Evolutionary conservation across 2,113 vertebrate genomes (phyloP).

Genomic region (Odontesthes bonariensis): DNA sequence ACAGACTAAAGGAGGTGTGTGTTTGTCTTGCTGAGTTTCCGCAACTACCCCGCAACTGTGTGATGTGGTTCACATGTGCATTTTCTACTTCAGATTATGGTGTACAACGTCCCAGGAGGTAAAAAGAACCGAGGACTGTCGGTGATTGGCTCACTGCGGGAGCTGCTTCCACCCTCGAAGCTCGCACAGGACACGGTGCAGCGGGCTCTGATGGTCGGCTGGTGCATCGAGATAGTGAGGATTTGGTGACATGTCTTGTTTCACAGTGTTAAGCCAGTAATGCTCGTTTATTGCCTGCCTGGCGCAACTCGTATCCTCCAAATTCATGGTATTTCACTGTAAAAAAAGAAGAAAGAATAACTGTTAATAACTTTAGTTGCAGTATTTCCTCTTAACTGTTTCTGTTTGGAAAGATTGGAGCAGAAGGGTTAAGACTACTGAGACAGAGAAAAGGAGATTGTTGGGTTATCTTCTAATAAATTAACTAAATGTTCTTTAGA

Average conservation of each 20-base stretch:
- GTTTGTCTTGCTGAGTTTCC: no score
- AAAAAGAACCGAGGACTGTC: constrained; percentile 92
- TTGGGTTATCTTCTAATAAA: no score
- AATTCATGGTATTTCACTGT: no score
- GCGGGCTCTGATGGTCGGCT: constrained; percentile 88
- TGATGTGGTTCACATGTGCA: not conserved
- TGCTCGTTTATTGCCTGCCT: not conserved
- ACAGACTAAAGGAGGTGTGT: constrained; percentile 84
- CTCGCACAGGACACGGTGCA: constrained; percentile 81
- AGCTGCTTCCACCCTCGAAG: constrained; percentile 79
- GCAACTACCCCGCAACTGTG: no score
- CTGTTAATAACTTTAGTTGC: no score
- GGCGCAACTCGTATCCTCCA: not conserved
- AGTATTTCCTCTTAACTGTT: no score
- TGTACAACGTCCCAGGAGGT: constrained; percentile 89
- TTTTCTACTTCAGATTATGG: constrained; percentile 80
- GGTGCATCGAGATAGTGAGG: constrained; percentile 95
- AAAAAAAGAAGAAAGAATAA: no score
- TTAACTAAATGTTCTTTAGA: no score
- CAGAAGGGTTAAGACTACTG: no score
- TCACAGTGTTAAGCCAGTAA: not conserved
- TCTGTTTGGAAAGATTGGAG: no score
- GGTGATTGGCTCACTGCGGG: constrained; percentile 84
- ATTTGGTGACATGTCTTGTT: not conserved
- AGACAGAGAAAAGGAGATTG: no score